Percentiles rank a stretch among this genome's conserved stretches.
phyloP scores from a whole-genome alignment of 2,797 vertebrate genomes.

The Leuciscus waleckii region DNA sequence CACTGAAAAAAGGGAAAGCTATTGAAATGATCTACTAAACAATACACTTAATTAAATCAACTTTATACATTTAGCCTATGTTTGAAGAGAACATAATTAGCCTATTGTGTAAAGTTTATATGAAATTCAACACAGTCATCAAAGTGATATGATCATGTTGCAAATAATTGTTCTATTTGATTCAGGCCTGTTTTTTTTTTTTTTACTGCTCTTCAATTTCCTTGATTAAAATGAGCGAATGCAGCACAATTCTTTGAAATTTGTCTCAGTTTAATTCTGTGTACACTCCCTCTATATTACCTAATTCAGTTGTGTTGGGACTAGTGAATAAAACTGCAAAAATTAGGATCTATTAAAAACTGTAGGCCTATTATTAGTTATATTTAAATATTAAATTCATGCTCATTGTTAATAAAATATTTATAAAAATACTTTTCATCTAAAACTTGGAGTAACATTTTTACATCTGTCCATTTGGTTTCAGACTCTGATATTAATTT shows the following conservation, averaged over 20 bases:
- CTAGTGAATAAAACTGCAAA: too few species aligned
- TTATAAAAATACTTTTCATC: background rate
- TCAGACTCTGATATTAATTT: background rate
- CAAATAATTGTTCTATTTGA: background rate
- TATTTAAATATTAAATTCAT: background rate
- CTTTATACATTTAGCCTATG: background rate
- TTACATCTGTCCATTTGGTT: background rate
- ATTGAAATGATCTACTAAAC: background rate
- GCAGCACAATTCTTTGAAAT: background rate
- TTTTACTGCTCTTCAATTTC: too few species aligned
- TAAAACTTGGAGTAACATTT: background rate
- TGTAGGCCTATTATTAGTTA: too few species aligned
- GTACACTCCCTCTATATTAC: too few species aligned
- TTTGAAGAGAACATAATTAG: background rate
- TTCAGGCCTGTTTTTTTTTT: background rate
- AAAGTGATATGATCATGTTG: background rate
- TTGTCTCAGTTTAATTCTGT: background rate
- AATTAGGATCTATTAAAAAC: too few species aligned
- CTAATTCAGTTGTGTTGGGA: too few species aligned
- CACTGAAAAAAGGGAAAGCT: background rate
- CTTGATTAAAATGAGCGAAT: too few species aligned
- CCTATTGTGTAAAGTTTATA: background rate
- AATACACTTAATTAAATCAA: background rate
- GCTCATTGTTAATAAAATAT: background rate
- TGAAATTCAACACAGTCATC: background rate